Percentiles rank a stretch among this genome's conserved stretches.
These are phyloP conservation scores for Procambarus virginalis DNA, from an alignment of 1,140 invertebrate genomes.

Conservation along the genomic window DNA sequence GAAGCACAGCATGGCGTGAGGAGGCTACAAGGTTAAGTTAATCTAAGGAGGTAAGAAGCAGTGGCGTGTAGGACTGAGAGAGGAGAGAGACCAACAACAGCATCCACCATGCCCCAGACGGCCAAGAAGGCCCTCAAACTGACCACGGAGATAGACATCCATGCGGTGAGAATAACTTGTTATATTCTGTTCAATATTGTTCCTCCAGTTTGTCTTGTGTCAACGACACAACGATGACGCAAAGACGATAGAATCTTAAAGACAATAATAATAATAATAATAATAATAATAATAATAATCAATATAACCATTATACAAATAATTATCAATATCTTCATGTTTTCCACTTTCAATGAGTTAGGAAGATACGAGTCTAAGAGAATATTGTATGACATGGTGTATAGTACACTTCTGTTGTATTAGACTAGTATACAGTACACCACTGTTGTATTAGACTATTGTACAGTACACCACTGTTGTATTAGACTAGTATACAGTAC, in stretches of 20 bases:
- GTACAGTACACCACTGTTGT: too few relatives aligned
- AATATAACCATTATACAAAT: too few relatives aligned
- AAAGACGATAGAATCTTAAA: neutral
- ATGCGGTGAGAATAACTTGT: conserved; percentile 60
- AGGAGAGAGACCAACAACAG: neutral
- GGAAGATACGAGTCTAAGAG: too few relatives aligned
- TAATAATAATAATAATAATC: too few relatives aligned
- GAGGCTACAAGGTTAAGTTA: neutral
- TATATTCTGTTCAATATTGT: too few relatives aligned
- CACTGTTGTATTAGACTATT: too few relatives aligned
- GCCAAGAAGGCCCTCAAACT: conserved; percentile 67
- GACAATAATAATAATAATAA: too few relatives aligned
- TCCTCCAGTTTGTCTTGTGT: too few relatives aligned
- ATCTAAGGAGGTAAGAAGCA: neutral
- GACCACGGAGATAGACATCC: conserved; percentile 65
- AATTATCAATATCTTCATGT: too few relatives aligned
- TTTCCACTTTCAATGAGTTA: too few relatives aligned
- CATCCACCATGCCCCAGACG: conserved; percentile 55
- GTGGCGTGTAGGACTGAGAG: neutral
- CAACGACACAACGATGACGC: neutral
- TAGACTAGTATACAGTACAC: too few relatives aligned
- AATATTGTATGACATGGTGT: neutral
- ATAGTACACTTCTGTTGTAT: conserved; percentile 3
- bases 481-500: too few relatives aligned
- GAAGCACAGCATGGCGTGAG: neutral